Conservation (phyloP, 92 coral and sea anemone genomes). For the Porites evermanni region DNA sequence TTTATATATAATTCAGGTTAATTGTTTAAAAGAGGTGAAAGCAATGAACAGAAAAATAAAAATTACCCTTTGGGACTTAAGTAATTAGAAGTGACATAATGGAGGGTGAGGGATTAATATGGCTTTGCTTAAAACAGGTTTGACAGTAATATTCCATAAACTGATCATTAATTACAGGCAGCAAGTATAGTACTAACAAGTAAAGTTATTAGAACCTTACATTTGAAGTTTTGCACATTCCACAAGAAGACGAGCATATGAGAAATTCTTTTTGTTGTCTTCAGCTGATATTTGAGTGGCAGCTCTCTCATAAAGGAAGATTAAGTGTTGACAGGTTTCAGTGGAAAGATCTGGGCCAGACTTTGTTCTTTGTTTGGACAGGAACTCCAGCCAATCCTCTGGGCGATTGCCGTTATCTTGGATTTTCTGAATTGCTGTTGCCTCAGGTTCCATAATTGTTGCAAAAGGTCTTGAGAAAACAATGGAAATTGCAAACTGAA, state of each 20-base stretch:
- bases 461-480: not conserved
- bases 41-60: too few species aligned
- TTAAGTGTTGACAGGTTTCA: constrained; percentile 49
- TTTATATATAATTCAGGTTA: too few species aligned
- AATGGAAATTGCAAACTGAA: not conserved
- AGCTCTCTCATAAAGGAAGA: constrained; percentile 80
- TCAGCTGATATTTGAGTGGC: constrained; percentile 81
- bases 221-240: constrained; percentile 93
- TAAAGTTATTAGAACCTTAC: constrained; percentile 53
- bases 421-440: constrained; percentile 48
- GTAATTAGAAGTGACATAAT: too few species aligned
- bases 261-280: constrained; percentile 69
- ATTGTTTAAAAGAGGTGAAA: too few species aligned
- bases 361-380: constrained; percentile 40
- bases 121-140: too few species aligned
- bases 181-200: not conserved
- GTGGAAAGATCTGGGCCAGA: constrained; percentile 11
- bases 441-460: constrained; percentile 15
- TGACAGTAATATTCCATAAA: too few species aligned
- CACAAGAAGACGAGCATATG: constrained; percentile 91
- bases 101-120: too few species aligned
- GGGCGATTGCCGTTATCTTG: constrained; percentile 79
- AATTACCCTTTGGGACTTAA: too few species aligned
- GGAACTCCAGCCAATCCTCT: constrained; percentile 90
- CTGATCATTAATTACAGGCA: too few species aligned